phyloP scores from a whole-genome alignment of 2,888 invertebrate genomes.

The Drosophila kuntzei region DNA sequence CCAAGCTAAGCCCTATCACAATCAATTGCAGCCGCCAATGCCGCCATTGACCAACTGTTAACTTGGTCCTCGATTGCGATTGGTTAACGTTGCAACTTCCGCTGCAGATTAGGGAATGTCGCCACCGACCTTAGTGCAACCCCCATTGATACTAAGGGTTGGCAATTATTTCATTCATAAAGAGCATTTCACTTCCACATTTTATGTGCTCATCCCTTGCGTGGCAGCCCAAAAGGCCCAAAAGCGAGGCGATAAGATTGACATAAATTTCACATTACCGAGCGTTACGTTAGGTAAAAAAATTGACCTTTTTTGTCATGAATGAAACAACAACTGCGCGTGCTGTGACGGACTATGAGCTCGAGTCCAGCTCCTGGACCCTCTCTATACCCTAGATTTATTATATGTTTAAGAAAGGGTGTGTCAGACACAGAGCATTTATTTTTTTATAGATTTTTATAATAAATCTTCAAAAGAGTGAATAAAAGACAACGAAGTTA shows the following conservation, averaged over 20 bases:
- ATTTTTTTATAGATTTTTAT: too few species aligned
- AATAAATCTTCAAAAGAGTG: too few species aligned
- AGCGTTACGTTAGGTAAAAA: slow-evolving; percentile 47
- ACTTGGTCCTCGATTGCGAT: slow-evolving; percentile 51
- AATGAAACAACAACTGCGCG: slow-evolving; percentile 62
- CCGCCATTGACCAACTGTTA: slow-evolving; percentile 75
- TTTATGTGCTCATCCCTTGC: slow-evolving; percentile 49
- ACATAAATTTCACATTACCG: slow-evolving; percentile 78
- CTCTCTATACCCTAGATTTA: slow-evolving; percentile 13
- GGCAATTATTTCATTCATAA: slow-evolving; percentile 67
- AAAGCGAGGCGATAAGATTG: slow-evolving; percentile 71
- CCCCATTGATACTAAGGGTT: slow-evolving; percentile 53
- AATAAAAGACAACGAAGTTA: too few species aligned
- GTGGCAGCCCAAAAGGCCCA: slow-evolving; percentile 32
- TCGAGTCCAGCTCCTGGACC: slow-evolving; percentile 7
- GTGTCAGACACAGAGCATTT: background rate
- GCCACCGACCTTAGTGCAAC: slow-evolving; percentile 33
- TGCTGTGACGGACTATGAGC: slow-evolving; percentile 32
- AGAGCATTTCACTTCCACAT: slow-evolving; percentile 52
- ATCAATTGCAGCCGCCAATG: slow-evolving; percentile 60
- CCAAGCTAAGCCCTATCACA: slow-evolving; percentile 39
- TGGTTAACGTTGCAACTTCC: slow-evolving; percentile 50
- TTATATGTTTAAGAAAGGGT: background rate
- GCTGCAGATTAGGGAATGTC: slow-evolving; percentile 49
- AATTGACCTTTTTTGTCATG: slow-evolving; percentile 57